Conservation (phyloP, 2,797 vertebrate genomes). For the Ptychobarbus kaznakovi region DNA sequence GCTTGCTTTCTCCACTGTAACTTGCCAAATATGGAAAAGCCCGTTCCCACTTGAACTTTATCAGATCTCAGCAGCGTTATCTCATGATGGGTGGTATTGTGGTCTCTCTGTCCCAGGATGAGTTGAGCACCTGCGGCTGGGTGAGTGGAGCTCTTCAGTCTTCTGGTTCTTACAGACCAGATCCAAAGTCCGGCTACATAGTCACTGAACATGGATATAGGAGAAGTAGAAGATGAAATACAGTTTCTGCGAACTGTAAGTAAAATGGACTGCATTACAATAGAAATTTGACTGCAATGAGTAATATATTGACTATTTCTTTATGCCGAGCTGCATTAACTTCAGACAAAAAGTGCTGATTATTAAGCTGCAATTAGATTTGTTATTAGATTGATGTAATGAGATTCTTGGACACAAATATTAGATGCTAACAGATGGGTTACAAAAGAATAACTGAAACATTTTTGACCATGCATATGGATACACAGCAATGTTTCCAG, state of each 20-base stretch:
- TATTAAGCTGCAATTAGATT: background rate
- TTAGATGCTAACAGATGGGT: background rate
- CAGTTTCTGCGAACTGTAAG: conserved; percentile 80
- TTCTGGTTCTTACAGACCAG: conserved; percentile 2
- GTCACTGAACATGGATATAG: conserved; percentile 8
- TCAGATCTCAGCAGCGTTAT: conserved; percentile 31
- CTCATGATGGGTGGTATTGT: conserved; percentile 37
- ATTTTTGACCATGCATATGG: background rate
- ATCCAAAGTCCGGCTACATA: background rate
- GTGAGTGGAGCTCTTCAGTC: conserved; percentile 5
- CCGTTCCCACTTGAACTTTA: conserved; percentile 19
- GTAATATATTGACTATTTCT: background rate
- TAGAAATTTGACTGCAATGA: background rate
- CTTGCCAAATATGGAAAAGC: conserved; percentile 28
- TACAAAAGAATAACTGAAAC: background rate
- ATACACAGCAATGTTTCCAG: background rate
- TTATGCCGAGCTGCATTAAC: background rate
- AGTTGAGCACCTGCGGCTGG: conserved; percentile 15
- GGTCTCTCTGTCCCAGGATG: conserved; percentile 23
- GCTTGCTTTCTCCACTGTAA: background rate
- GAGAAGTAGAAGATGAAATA: conserved; percentile 71
- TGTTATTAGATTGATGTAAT: background rate
- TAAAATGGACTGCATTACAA: background rate
- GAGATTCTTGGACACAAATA: background rate
- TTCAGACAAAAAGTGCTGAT: background rate